Conservation (phyloP, 2,113 vertebrate species). For the Forbesichthys papilliferus region DNA sequence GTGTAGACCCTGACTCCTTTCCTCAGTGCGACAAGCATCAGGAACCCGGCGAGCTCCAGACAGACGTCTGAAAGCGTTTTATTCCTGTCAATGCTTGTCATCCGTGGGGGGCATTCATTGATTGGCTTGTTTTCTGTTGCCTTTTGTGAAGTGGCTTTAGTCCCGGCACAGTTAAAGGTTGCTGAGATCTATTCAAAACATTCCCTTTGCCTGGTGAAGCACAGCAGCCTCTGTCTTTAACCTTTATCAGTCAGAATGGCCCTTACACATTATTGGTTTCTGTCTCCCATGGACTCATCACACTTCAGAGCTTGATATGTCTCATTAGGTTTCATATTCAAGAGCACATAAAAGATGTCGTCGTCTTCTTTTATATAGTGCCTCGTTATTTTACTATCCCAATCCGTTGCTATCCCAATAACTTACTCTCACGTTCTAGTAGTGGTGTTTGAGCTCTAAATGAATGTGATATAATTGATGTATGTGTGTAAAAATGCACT, state of each 20-base stretch:
- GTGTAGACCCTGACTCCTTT: slow-evolving; percentile 53
- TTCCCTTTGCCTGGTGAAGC: slow-evolving; percentile 53
- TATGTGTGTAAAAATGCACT: too few species aligned
- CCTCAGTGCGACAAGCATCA: slow-evolving; percentile 49
- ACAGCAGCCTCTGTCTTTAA: slow-evolving; percentile 45
- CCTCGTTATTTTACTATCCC: slow-evolving; percentile 6
- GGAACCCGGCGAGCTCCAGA: slow-evolving; percentile 55
- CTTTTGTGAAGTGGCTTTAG: slow-evolving; percentile 62
- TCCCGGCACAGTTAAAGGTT: slow-evolving; percentile 60
- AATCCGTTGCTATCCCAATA: slow-evolving; percentile 14
- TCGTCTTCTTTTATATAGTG: slow-evolving; percentile 8
- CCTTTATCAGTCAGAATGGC: slow-evolving; percentile 57
- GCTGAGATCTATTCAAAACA: slow-evolving; percentile 59
- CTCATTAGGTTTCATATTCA: slow-evolving; percentile 61
- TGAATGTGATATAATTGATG: too few species aligned
- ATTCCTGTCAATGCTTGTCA: slow-evolving; percentile 35
- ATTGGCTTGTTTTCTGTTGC: slow-evolving; percentile 64
- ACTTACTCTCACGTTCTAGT: not conserved
- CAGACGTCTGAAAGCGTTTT: slow-evolving; percentile 63
- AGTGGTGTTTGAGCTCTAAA: not conserved
- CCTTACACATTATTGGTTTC: slow-evolving; percentile 61
- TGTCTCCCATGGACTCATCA: slow-evolving; percentile 53
- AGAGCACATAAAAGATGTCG: slow-evolving; percentile 39
- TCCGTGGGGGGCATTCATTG: slow-evolving; percentile 66
- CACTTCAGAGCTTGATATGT: slow-evolving; percentile 59